Evolutionary conservation across 2,888 invertebrate species (phyloP), one percentile per base, ranked within the genome.

Genomic region (Ditula angustiorana): DNA sequence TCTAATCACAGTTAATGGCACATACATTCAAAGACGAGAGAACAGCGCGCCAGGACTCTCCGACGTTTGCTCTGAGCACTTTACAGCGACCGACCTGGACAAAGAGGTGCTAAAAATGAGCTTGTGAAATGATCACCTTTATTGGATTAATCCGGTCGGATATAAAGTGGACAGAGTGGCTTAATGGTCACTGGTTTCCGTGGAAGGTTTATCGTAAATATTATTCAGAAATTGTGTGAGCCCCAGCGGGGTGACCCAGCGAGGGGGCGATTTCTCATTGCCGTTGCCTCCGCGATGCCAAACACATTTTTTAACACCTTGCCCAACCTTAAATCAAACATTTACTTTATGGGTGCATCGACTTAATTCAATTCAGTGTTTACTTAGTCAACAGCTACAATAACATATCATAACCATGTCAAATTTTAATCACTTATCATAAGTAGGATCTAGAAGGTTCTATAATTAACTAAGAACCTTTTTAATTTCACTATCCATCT

Each of bases 301-400:
- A 87, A 90, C 88, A 88, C 86, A 92, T 89, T 92, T 91, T 86
- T 92, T 92, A 92, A 92, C 92, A 92, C 92, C 90, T 92, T 80
- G 82, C 74, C 75, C 80, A 74, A 75, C 79, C 78, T 85, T 92
- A 90, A 91, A 90, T 91, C 88, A 90, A 84, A 82, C 75, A 77
- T 82, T 86, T 90, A 79, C 81, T 88, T 88, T 88, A 88, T 86
- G 86, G 75, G 84, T 77, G 72, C 85, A 86, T 85, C 78, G 82
- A 82, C 85, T 79, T 76, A 71, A 55, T 37, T 57, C 24, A 44
- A 33, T 21, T 23, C 41, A 35, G 19, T 33, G 7, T 21, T 21
- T 53, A 35, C n/a, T 53, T 23, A 53, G 30, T 53, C 23, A 46
- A 23, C n/a, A n/a, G 19, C 10, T 19, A 41, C 19, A 41, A 41